Percentiles rank a stretch among this genome's conserved stretches.
phyloP scores from a whole-genome alignment of 2,113 vertebrate genomes.

The Otus sunia region DNA sequence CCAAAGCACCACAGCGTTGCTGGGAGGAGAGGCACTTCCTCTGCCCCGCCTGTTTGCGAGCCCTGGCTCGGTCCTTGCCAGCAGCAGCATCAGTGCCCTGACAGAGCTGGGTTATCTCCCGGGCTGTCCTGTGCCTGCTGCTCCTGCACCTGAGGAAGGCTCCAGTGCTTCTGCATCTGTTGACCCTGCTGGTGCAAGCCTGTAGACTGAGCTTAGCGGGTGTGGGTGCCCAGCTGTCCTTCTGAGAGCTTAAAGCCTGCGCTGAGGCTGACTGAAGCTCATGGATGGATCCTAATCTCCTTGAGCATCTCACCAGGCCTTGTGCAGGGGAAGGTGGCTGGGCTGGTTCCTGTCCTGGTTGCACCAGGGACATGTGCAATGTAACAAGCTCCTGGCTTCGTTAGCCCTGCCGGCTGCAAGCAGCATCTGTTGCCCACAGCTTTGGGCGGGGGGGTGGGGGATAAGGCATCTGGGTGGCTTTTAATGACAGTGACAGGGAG shows the following conservation, averaged over 20 bases:
- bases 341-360: not conserved
- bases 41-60: fast-evolving
- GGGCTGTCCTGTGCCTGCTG: too few relatives aligned
- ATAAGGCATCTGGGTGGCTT: not conserved
- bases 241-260: not conserved
- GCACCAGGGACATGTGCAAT: not conserved
- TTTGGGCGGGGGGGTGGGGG: not conserved
- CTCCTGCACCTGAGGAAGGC: not conserved
- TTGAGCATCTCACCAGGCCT: not conserved
- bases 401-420: not conserved
- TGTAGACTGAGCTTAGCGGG: not conserved
- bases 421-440: not conserved
- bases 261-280: not conserved
- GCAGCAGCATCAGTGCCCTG: not conserved
- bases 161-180: not conserved
- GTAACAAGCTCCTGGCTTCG: not conserved
- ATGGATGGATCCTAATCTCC: not conserved
- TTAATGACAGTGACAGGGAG: not conserved
- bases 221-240: not conserved
- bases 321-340: not conserved
- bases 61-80: fast-evolving
- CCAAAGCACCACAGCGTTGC: fast-evolving
- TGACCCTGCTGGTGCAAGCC: not conserved
- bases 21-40: constrained; percentile 1
- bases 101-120: fast-evolving